These are phyloP conservation scores for Orestias chungarensis DNA, from an alignment of 2,797 vertebrate species.

Conservation along the genomic window DNA sequence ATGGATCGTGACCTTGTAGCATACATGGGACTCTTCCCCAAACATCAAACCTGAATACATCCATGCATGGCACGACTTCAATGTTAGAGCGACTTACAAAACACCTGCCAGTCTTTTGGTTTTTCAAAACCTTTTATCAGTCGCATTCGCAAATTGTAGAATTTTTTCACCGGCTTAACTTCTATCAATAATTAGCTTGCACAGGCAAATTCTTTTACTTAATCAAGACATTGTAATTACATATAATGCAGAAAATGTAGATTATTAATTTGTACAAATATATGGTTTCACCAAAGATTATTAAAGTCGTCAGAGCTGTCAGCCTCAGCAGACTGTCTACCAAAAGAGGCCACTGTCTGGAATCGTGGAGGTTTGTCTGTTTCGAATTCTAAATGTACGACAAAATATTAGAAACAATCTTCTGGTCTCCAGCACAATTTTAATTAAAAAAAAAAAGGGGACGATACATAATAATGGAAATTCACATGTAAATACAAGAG, in stretches of 20 bases:
- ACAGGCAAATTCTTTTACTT: background rate
- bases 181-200: background rate
- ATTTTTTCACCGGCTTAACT: background rate
- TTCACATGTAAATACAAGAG: no score
- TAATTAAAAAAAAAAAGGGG: no score
- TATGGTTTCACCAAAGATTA: no score
- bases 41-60: background rate
- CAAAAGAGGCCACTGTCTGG: no score
- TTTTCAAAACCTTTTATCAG: background rate
- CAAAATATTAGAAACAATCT: background rate
- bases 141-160: background rate
- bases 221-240: background rate
- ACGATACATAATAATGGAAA: no score
- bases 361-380: no score
- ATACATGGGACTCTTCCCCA: background rate
- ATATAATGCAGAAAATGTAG: background rate
- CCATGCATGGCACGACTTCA: background rate
- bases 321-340: no score
- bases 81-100: background rate
- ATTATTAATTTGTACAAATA: background rate
- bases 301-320: no score
- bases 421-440: background rate
- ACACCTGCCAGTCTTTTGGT: background rate
- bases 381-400: background rate
- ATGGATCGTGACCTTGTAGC: conserved; percentile 1